Evolutionary conservation across 92 coral and sea anemone genomes (phyloP).

Genomic region (Epizoanthus illoricatus): DNA sequence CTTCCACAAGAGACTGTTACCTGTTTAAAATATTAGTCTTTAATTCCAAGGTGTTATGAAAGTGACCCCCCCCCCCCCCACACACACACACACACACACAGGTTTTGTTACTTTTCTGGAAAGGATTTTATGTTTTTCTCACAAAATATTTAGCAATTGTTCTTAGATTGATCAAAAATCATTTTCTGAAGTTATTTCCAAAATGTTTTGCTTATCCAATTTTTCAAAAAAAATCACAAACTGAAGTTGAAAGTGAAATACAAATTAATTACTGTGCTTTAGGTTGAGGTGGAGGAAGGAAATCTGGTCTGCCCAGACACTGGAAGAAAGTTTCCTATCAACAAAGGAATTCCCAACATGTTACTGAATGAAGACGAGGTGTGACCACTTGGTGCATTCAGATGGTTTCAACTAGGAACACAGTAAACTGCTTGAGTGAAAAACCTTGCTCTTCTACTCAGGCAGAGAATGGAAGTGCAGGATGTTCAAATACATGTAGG

Average conservation of each 20-base stretch:
- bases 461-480: neutral
- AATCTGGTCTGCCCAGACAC: slow-evolving; percentile 94
- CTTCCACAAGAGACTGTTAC: no score
- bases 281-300: slow-evolving; percentile 97
- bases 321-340: slow-evolving; percentile 92
- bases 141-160: no score
- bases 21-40: no score
- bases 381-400: slow-evolving; percentile 3
- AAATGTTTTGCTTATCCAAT: no score
- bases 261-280: neutral
- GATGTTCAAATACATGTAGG: neutral
- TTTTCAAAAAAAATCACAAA: no score
- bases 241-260: neutral
- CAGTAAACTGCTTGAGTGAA: neutral
- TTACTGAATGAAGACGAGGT: slow-evolving; percentile 98
- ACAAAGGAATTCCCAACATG: slow-evolving; percentile 98
- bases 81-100: no score
- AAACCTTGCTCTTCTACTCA: neutral
- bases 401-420: neutral
- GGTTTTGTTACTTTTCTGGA: no score
- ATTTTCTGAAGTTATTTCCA: no score
- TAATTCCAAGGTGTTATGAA: no score
- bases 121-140: no score
- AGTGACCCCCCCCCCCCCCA: no score
- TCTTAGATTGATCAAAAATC: no score